Evolutionary conservation across 2,797 vertebrate species (phyloP).

Genomic region (Enteromius unitaeniatus): DNA sequence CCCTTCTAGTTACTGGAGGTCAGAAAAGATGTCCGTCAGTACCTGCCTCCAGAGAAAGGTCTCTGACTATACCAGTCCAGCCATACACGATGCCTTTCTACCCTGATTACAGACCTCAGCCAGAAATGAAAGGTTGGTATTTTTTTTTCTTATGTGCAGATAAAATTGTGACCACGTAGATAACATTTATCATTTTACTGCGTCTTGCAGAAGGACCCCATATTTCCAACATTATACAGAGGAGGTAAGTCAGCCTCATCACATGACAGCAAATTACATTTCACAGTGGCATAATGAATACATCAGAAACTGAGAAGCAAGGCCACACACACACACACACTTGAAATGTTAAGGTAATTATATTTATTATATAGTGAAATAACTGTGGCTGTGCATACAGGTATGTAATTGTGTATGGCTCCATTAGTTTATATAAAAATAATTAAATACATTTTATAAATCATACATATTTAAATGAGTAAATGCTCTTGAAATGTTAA

Average conservation of each 20-base stretch:
- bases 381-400: not conserved
- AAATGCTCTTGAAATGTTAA: not conserved
- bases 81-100: slow-evolving; percentile 54
- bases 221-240: slow-evolving; percentile 43
- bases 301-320: not conserved
- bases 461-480: not conserved
- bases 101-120: slow-evolving; percentile 26
- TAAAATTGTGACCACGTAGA: not conserved
- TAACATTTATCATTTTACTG: not conserved
- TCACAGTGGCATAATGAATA: not conserved
- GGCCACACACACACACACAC: not conserved
- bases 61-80: slow-evolving; percentile 50
- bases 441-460: not conserved
- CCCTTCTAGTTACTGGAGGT: slow-evolving; percentile 24
- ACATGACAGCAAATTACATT: not conserved
- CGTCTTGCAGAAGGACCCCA: slow-evolving; percentile 34
- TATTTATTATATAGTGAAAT: not conserved
- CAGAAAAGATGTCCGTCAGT: slow-evolving; percentile 49
- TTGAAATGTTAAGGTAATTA: no score
- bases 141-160: not conserved
- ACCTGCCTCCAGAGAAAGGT: slow-evolving; percentile 27
- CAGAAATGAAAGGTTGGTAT: slow-evolving; percentile 51
- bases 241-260: slow-evolving; percentile 39
- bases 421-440: no score
- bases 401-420: not conserved